phyloP scores from a whole-genome alignment of 1,140 invertebrate genomes.

The Nephila pilipes region DNA sequence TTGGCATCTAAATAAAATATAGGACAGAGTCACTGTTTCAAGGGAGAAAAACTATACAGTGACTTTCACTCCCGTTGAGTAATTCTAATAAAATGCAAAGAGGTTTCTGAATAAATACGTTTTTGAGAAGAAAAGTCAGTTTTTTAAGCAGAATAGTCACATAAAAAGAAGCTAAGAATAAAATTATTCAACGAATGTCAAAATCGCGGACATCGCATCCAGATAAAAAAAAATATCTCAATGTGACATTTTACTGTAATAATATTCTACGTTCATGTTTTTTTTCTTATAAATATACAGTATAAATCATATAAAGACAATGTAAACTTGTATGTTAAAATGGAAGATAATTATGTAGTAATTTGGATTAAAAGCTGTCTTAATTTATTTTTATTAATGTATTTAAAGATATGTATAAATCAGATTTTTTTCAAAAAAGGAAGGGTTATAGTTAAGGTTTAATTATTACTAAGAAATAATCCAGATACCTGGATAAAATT shows the following conservation, averaged over 20 bases:
- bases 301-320: too few relatives aligned
- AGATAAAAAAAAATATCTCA: background rate
- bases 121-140: background rate
- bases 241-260: background rate
- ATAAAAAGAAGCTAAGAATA: background rate
- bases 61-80: background rate
- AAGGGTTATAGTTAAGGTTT: too few relatives aligned
- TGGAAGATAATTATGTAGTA: too few relatives aligned
- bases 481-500: too few relatives aligned
- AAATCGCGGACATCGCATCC: background rate
- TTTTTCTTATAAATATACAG: background rate
- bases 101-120: background rate
- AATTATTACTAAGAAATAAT: too few relatives aligned
- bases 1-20: background rate
- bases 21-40: background rate
- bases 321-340: too few relatives aligned
- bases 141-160: constrained; percentile 6
- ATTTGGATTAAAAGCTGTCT: too few relatives aligned
- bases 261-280: background rate
- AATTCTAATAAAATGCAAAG: constrained; percentile 61
- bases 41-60: background rate
- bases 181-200: constrained; percentile 8
- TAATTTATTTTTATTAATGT: too few relatives aligned
- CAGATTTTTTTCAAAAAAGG: too few relatives aligned
- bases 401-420: too few relatives aligned